These are phyloP conservation scores for Conus canariensis DNA, from an alignment of 2,888 invertebrate genomes.

Conservation along the genomic window DNA sequence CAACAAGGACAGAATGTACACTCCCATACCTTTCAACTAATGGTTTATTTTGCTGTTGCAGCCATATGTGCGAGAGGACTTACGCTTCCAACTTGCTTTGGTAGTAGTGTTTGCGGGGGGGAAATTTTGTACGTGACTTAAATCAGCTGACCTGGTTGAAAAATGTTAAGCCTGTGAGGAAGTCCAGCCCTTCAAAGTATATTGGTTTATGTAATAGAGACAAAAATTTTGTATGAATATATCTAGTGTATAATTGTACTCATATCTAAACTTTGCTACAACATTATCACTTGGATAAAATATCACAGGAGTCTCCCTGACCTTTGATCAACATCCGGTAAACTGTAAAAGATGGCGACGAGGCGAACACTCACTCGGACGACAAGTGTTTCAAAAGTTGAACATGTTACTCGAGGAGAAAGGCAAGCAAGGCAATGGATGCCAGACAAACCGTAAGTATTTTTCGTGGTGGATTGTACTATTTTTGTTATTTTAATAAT, in stretches of 20 bases:
- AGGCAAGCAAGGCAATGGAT: slow-evolving; percentile 31
- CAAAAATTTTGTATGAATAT: neutral
- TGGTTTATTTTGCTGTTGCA: neutral
- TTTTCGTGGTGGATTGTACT: neutral
- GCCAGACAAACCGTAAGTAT: slow-evolving; percentile 43
- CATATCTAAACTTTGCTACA: neutral
- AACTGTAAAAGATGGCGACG: slow-evolving; percentile 32
- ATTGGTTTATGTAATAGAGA: neutral
- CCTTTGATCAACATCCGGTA: slow-evolving; percentile 38
- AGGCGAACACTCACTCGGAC: slow-evolving; percentile 33
- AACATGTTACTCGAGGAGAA: slow-evolving; percentile 37
- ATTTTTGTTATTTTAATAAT: neutral
- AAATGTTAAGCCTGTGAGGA: neutral
- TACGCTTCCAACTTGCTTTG: neutral
- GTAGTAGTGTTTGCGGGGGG: neutral
- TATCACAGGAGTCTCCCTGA: neutral
- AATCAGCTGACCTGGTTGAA: neutral
- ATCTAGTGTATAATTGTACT: neutral
- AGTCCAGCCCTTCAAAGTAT: neutral
- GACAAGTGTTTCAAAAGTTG: slow-evolving; percentile 34
- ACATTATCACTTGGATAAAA: neutral
- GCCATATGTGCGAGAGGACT: neutral
- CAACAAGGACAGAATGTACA: neutral
- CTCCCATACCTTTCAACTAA: neutral
- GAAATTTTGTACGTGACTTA: neutral